These are phyloP conservation scores for Cygnus atratus DNA, from an alignment of 2,113 vertebrate species.

Conservation along the genomic window DNA sequence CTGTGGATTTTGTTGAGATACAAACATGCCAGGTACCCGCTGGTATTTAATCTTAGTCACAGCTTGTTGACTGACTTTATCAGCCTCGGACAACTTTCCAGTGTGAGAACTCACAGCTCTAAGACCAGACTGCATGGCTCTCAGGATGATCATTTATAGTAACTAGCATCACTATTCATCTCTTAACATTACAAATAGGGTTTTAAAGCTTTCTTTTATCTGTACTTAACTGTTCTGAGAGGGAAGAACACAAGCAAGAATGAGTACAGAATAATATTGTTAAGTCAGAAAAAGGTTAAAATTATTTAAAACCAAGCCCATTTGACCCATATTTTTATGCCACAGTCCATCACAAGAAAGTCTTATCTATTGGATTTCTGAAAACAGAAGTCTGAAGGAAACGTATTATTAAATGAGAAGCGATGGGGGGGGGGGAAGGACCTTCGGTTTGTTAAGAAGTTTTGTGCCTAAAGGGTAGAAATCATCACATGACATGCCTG, in stretches of 20 bases:
- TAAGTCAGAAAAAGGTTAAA: not conserved
- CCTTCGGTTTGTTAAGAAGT: not conserved
- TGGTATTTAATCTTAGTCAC: conserved; percentile 15
- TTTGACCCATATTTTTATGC: not conserved
- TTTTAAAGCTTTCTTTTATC: not conserved
- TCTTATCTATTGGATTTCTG: not conserved
- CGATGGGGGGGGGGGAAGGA: not conserved
- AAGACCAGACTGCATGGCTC: not conserved
- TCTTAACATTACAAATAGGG: not conserved
- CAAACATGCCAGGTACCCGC: not conserved
- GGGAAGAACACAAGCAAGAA: not conserved
- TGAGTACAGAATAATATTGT: not conserved
- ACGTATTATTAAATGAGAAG: not conserved
- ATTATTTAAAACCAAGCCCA: not conserved
- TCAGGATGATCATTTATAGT: not conserved
- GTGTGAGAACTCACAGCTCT: not conserved
- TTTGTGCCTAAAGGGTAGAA: not conserved
- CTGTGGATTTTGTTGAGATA: not conserved
- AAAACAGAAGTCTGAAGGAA: not conserved
- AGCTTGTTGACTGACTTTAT: conserved; percentile 21
- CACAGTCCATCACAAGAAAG: not conserved
- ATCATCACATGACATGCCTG: not conserved
- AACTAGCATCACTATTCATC: not conserved
- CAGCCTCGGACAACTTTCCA: not conserved
- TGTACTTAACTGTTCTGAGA: not conserved